Conservation (phyloP, 1,140 invertebrate genomes). For the Monomorium pharaonis region DNA sequence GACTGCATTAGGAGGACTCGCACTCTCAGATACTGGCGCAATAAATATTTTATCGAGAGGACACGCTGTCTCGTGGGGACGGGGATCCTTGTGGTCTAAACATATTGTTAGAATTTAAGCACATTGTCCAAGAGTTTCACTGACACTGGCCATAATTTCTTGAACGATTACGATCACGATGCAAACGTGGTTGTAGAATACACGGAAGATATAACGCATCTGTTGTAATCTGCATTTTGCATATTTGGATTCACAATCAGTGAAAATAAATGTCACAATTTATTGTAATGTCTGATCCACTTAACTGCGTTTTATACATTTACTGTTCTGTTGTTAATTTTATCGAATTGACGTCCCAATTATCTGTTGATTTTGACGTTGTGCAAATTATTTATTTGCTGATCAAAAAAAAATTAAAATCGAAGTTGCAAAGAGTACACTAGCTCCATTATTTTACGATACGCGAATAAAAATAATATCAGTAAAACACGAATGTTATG, state of each 20-base stretch:
- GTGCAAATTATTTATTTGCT: not conserved
- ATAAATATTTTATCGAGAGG: constrained; percentile 48
- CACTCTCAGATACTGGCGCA: constrained; percentile 29
- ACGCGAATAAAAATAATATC: not conserved
- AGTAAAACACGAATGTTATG: not conserved
- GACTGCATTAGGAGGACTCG: constrained; percentile 23
- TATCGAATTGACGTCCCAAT: not conserved
- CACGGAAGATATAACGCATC: not conserved
- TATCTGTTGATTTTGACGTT: not conserved
- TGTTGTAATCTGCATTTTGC: not conserved
- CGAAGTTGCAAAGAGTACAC: not conserved
- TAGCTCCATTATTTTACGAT: not conserved
- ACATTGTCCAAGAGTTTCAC: not conserved
- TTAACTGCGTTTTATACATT: not conserved
- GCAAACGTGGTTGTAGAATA: not conserved
- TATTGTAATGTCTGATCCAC: not conserved
- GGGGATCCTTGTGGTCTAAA: not conserved
- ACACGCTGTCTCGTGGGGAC: not conserved
- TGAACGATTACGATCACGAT: constrained; percentile 14
- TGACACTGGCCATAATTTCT: constrained; percentile 8
- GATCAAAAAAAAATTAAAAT: not conserved
- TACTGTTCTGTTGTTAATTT: not conserved
- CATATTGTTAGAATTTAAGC: not conserved
- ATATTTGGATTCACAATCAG: not conserved
- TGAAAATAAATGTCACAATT: not conserved